Percentiles rank a stretch among this genome's conserved stretches.
Conservation (phyloP, 2,113 vertebrate genomes). For the Camelus dromedarius region DNA sequence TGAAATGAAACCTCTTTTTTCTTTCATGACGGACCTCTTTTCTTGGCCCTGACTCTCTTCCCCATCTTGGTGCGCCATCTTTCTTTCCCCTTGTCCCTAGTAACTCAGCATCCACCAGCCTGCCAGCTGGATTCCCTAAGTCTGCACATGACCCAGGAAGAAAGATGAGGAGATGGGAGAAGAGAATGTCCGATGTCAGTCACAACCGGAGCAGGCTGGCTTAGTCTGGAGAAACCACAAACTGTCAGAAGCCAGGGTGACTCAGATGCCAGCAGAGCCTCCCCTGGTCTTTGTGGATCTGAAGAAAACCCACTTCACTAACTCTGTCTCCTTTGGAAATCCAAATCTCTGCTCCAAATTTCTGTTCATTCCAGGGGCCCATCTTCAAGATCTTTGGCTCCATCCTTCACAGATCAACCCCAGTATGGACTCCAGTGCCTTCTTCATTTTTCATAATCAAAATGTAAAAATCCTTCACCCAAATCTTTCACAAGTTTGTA, state of each 20-base stretch:
- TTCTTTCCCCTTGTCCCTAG: neutral
- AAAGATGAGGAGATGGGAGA: neutral
- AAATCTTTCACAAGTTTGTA: neutral
- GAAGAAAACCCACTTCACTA: neutral
- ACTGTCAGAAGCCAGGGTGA: neutral
- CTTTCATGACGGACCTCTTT: neutral
- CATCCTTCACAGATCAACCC: neutral
- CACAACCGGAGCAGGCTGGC: neutral
- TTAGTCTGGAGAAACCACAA: neutral
- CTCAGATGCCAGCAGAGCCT: neutral
- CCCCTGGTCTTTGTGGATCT: neutral
- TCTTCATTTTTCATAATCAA: neutral
- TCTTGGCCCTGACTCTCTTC: neutral
- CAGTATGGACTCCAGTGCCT: neutral
- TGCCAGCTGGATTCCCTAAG: neutral
- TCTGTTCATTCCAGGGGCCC: neutral
- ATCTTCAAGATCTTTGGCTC: neutral
- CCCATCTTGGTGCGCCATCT: neutral
- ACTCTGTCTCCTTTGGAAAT: neutral
- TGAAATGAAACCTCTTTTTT: neutral
- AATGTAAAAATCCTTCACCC: neutral
- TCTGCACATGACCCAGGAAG: neutral
- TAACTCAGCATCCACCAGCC: neutral
- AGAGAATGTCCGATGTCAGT: neutral
- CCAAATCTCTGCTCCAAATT: neutral